Conservation (phyloP, 1,140 invertebrate genomes). For the Brevipalpus yothersi region DNA sequence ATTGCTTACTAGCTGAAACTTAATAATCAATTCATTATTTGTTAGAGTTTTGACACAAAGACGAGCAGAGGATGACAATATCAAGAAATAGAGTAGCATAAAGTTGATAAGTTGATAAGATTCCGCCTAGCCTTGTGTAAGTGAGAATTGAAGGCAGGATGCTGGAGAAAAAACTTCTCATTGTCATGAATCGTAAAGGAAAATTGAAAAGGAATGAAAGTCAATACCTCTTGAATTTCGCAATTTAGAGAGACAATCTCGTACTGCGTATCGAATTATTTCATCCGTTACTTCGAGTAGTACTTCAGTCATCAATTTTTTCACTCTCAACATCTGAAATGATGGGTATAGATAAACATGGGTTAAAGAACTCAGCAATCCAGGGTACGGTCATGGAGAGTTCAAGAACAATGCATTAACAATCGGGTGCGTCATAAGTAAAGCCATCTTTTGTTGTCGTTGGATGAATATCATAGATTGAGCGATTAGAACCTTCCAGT, state of each 20-base stretch:
- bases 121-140: neutral
- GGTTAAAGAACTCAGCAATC: neutral
- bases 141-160: neutral
- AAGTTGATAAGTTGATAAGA: neutral
- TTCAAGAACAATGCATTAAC: neutral
- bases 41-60: neutral
- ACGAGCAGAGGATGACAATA: neutral
- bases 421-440: neutral
- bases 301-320: constrained; percentile 64
- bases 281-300: constrained; percentile 73
- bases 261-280: constrained; percentile 52
- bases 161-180: neutral
- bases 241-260: constrained; percentile 38
- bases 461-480: neutral
- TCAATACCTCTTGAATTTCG: constrained; percentile 15
- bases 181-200: neutral
- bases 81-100: neutral
- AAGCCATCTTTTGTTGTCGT: neutral
- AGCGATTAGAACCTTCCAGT: neutral
- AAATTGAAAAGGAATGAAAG: neutral
- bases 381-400: neutral
- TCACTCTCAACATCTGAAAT: constrained; percentile 58
- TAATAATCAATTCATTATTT: neutral
- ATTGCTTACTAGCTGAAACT: neutral
- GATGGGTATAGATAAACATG: constrained; percentile 5